phyloP scores from a whole-genome alignment of 2,888 invertebrate species.

The Macrosoma leucophasiata region DNA sequence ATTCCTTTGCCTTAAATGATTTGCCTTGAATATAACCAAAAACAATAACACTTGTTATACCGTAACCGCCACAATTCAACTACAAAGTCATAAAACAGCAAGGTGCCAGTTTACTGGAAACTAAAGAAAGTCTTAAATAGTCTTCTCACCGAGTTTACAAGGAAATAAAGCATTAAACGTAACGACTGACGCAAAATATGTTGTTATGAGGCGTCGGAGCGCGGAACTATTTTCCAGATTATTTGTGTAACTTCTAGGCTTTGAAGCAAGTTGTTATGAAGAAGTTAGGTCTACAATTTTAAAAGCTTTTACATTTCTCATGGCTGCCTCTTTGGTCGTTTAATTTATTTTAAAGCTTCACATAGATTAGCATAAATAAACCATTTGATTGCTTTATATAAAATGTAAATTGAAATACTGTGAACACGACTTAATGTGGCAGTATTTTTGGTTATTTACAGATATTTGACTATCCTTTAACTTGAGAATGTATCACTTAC shows the following conservation, averaged over 20 bases:
- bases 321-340: conserved; percentile 30
- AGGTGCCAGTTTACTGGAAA: conserved; percentile 23
- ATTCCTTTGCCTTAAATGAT: too few relatives aligned
- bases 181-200: conserved; percentile 41
- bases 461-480: too few relatives aligned
- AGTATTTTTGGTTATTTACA: too few relatives aligned
- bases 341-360: too few relatives aligned
- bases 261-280: conserved; percentile 41
- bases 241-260: conserved; percentile 49
- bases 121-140: conserved; percentile 33
- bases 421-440: too few relatives aligned
- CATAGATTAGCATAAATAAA: too few relatives aligned
- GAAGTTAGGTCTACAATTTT: conserved; percentile 46
- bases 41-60: too few relatives aligned
- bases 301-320: conserved; percentile 44
- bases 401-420: too few relatives aligned
- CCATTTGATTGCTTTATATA: too few relatives aligned
- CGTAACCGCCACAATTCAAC: conserved; percentile 12
- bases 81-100: conserved; percentile 25
- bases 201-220: conserved; percentile 42
- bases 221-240: conserved; percentile 46
- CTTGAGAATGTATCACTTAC: too few relatives aligned
- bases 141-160: conserved; percentile 32
- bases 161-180: conserved; percentile 30
- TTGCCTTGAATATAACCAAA: too few relatives aligned